A percentile compares a stretch with the other conserved stretches of the same genome.
phyloP scores from a whole-genome alignment of 1,140 invertebrate species.

The Drosophila lacertosa region DNA sequence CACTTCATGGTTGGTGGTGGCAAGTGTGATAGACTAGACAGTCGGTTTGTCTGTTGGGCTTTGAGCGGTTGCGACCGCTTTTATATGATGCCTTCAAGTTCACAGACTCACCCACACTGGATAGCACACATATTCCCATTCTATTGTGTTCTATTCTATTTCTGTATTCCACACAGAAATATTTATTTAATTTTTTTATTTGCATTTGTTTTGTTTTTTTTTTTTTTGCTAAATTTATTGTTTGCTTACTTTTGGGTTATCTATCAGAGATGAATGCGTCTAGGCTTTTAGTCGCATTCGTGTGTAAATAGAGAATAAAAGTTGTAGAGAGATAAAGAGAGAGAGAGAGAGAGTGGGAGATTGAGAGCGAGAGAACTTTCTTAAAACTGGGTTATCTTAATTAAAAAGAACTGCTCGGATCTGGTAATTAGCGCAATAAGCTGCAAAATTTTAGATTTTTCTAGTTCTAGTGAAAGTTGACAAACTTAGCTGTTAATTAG shows the following conservation, averaged over 20 bases:
- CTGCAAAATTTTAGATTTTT: background rate
- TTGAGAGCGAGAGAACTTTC: background rate
- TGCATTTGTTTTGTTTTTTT: background rate
- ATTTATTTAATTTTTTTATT: background rate
- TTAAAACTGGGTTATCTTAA: conserved; percentile 34
- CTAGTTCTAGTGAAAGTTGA: background rate
- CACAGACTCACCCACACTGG: background rate
- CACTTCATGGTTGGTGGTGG: conserved; percentile 32
- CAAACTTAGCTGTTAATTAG: no score
- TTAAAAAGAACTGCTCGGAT: conserved; percentile 29
- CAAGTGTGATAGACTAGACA: no score
- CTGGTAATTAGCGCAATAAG: conserved; percentile 5
- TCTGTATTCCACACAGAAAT: no score
- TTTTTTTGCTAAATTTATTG: conserved; percentile 28
- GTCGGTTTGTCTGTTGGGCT: conserved; percentile 11
- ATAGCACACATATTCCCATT: background rate
- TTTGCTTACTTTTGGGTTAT: conserved; percentile 31
- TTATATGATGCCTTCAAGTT: conserved; percentile 15
- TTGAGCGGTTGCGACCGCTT: conserved; percentile 2
- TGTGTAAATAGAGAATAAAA: no score
- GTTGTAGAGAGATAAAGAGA: background rate
- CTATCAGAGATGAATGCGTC: conserved; percentile 21
- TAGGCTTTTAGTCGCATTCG: background rate
- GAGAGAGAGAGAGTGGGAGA: background rate
- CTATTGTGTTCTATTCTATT: background rate